Evolutionary conservation across 2,113 vertebrate genomes (phyloP).

Genomic region (Periophthalmodon schlosseri): DNA sequence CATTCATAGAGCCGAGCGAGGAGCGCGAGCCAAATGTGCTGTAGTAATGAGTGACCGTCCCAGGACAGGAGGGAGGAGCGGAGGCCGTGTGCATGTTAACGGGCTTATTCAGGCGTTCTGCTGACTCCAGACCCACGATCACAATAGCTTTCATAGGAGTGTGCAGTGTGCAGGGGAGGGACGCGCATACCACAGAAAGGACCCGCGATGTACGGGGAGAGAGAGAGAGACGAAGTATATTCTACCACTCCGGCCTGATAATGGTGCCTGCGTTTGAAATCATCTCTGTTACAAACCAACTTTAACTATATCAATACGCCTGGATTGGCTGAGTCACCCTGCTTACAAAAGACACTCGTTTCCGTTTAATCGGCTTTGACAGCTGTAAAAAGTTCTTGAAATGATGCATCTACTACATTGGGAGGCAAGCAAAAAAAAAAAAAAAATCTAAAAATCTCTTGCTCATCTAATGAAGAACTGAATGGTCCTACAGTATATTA

Average conservation of each 20-base stretch:
- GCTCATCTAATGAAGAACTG: neutral
- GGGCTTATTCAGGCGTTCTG: slow-evolving; percentile 73
- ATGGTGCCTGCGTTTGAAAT: slow-evolving; percentile 60
- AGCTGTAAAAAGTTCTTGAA: neutral
- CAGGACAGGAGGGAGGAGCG: slow-evolving; percentile 38
- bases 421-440: neutral
- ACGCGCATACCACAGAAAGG: slow-evolving; percentile 71
- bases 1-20: slow-evolving; percentile 51
- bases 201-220: slow-evolving; percentile 58
- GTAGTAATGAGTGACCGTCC: slow-evolving; percentile 63
- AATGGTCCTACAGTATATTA: too few species aligned
- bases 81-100: slow-evolving; percentile 54
- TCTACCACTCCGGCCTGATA: slow-evolving; percentile 48
- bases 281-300: slow-evolving; percentile 26
- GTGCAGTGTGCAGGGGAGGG: slow-evolving; percentile 67
- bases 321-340: slow-evolving; percentile 50
- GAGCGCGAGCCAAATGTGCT: slow-evolving; percentile 69
- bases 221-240: slow-evolving; percentile 53
- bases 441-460: neutral
- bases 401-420: neutral
- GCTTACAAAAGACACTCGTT: slow-evolving; percentile 26
- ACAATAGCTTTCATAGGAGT: slow-evolving; percentile 76
- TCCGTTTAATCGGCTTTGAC: slow-evolving; percentile 10
- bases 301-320: neutral
- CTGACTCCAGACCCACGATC: slow-evolving; percentile 76